Base-by-base conservation (phyloP, 2,888 invertebrate genomes). In the Eulithis prunata region DNA sequence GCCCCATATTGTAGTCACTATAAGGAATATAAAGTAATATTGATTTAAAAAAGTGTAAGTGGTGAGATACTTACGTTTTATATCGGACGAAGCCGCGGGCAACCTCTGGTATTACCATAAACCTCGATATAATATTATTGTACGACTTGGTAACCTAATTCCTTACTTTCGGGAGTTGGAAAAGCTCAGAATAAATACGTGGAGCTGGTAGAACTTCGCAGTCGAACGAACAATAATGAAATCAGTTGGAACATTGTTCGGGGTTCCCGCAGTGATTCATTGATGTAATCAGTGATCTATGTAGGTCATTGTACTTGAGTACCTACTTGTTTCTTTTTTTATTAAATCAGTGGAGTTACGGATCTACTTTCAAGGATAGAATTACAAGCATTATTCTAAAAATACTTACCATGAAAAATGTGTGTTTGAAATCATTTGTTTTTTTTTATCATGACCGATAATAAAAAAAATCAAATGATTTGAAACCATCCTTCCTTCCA, bases 121-220 rank as follows among this genome's bases (percentile, higher is more conserved):
- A 83, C 78, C 79, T 74, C 72, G 68, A 74, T 69, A 72, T 72
- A 80, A 78, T 76, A 75, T 71, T 38, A 38, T 46, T 49, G 54
- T 49, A 14, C 71, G 81, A 70, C 79, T 78, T 69, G 73, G 75
- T 83, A 80, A 83, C 82, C 82, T 71, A 80, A 77, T 82, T 82
- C 71, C 67, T 51, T 66, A 53, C 65, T 71, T 73, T 67, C 38
- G 62, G 68, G 57, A 61, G 45, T 66, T 63, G 28, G 28, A 41
- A 41, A 32, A 38, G 13, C 46, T 41, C 54, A 53, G 46, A 45
- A 14, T 64, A 61, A 46, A 55, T 54, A 58, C 5, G 32, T 32
- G 3, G 6, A 21, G 21, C 21, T 21, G 1, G 32, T 57, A 54
- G 67, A 54, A 4, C 57, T 65, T 71, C 66, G 52, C 71, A 63